Percentiles rank a stretch among this genome's conserved stretches.
Conservation (phyloP, 2,888 invertebrate genomes). For the Caenorhabditis macrosperma region DNA sequence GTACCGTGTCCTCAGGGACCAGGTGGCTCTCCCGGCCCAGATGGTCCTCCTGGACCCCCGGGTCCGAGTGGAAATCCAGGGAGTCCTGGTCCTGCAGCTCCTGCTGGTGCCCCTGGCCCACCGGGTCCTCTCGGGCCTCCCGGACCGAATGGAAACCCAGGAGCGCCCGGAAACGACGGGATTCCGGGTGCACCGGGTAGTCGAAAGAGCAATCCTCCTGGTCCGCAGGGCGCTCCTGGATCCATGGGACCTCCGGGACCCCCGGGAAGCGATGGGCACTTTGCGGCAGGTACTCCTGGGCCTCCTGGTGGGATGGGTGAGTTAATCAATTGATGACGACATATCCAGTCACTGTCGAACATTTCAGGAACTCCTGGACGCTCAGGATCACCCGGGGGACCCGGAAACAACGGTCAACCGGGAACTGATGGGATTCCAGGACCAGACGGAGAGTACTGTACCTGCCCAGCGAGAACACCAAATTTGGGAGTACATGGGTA, state of each 20-base stretch:
- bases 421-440: constrained; percentile 37
- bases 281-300: constrained; percentile 15
- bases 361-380: constrained; percentile 30
- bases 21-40: background rate
- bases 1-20: constrained; percentile 33
- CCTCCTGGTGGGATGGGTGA: constrained; percentile 25
- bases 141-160: constrained; percentile 41
- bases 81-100: background rate
- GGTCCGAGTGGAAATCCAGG: constrained; percentile 41
- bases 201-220: background rate
- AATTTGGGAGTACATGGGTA: constrained; percentile 33
- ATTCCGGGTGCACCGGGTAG: constrained; percentile 17
- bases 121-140: constrained; percentile 27
- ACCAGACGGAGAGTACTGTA: constrained; percentile 52
- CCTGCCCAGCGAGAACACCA: constrained; percentile 44
- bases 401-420: constrained; percentile 12
- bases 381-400: constrained; percentile 12
- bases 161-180: constrained; percentile 33
- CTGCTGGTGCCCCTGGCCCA: constrained; percentile 32
- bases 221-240: constrained; percentile 22
- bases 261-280: constrained; percentile 9
- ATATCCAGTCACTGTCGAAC: background rate
- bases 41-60: constrained; percentile 38
- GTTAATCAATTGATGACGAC: background rate
- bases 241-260: constrained; percentile 32